Percentiles rank a stretch among this genome's conserved stretches.
Evolutionary conservation across 2,113 vertebrate species (phyloP).

Genomic region (Tapirus terrestris): DNA sequence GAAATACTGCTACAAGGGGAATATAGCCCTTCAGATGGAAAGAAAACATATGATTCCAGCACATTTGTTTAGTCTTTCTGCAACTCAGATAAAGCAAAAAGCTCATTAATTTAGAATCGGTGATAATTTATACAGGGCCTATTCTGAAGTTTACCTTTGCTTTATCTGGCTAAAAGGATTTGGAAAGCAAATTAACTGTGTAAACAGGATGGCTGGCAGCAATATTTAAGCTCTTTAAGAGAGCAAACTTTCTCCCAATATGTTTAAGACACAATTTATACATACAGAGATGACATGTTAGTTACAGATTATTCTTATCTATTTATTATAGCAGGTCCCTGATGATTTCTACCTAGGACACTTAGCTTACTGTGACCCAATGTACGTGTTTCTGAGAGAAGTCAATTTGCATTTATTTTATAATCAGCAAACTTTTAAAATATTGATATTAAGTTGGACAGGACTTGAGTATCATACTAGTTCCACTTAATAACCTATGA

Average conservation of each 20-base stretch:
- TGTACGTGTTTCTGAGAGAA: not conserved
- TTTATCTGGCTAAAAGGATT: constrained; percentile 81
- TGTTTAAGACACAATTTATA: constrained; percentile 72
- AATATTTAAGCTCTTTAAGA: constrained; percentile 75
- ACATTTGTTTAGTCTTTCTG: constrained; percentile 81
- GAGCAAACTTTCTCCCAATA: constrained; percentile 72
- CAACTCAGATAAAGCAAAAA: constrained; percentile 80
- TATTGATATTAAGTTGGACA: constrained; percentile 5
- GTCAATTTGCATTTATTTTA: constrained; percentile 46
- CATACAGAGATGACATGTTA: constrained; percentile 47
- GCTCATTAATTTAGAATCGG: constrained; percentile 81
- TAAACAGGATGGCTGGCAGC: constrained; percentile 73
- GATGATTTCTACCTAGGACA: constrained; percentile 36
- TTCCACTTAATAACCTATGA: constrained; percentile 4
- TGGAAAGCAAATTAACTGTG: constrained; percentile 81
- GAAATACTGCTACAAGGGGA: constrained; percentile 54
- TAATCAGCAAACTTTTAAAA: constrained; percentile 44
- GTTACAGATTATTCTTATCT: constrained; percentile 57
- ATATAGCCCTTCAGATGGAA: constrained; percentile 51
- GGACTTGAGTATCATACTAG: not conserved
- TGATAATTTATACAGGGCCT: constrained; percentile 76
- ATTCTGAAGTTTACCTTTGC: constrained; percentile 81
- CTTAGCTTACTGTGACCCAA: not conserved
- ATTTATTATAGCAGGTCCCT: not conserved
- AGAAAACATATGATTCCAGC: constrained; percentile 69